These are phyloP conservation scores for Hassar affinis DNA, from an alignment of 2,113 vertebrate species.

Conservation along the genomic window DNA sequence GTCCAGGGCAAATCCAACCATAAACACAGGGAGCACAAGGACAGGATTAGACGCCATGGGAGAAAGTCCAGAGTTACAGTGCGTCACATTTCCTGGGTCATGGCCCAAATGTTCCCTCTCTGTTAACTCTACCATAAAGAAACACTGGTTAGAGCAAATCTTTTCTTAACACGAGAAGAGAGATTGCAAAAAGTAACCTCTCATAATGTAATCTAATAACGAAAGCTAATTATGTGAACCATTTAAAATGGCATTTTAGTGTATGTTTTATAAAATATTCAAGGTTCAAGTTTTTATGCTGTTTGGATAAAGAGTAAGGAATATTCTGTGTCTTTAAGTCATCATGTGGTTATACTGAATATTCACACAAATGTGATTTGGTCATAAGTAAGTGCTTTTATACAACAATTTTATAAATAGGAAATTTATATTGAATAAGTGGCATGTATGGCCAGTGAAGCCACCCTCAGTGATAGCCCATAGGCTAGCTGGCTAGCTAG, in stretches of 20 bases:
- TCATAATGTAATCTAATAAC: background rate
- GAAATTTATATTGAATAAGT: background rate
- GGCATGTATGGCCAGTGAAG: background rate
- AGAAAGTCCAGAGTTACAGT: slow-evolving; percentile 26
- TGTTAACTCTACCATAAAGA: background rate
- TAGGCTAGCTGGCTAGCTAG: background rate
- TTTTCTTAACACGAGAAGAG: background rate
- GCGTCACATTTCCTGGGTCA: slow-evolving; percentile 31
- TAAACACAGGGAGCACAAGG: slow-evolving; percentile 36
- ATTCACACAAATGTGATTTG: background rate
- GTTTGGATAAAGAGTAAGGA: background rate
- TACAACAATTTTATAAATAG: background rate
- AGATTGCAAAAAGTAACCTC: background rate
- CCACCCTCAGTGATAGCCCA: background rate
- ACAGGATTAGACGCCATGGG: slow-evolving; percentile 3
- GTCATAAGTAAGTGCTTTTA: too few species aligned
- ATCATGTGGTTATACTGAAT: background rate
- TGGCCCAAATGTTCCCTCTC: background rate
- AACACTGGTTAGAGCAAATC: slow-evolving; percentile 17
- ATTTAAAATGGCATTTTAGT: background rate
- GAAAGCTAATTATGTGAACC: background rate
- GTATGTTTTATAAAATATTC: background rate
- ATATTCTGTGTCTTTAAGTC: background rate
- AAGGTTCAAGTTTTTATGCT: background rate
- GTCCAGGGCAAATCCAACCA: slow-evolving; percentile 42